These are phyloP conservation scores for Pedionomus torquatus DNA, from an alignment of 2,113 vertebrate genomes.

Conservation along the genomic window DNA sequence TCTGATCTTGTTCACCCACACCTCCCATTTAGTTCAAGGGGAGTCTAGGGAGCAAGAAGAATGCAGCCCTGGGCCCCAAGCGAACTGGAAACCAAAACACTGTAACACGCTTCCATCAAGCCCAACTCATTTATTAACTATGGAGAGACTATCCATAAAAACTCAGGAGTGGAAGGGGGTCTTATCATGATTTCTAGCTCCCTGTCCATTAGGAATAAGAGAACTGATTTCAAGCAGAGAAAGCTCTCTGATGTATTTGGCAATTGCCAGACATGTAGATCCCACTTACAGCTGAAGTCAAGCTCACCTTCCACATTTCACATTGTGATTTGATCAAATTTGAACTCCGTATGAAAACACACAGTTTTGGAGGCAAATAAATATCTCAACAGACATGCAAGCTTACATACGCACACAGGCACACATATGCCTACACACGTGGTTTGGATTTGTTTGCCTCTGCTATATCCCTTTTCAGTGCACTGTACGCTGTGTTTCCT, in stretches of 20 bases:
- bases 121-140: slow-evolving; percentile 59
- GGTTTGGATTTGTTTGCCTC: slow-evolving; percentile 42
- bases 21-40: slow-evolving; percentile 57
- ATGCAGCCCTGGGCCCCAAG: slow-evolving; percentile 17
- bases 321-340: background rate
- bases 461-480: slow-evolving; percentile 9
- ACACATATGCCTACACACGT: background rate
- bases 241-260: background rate
- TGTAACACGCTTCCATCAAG: background rate
- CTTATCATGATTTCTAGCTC: slow-evolving; percentile 39
- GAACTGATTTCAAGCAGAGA: slow-evolving; percentile 10
- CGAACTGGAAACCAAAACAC: slow-evolving; percentile 15
- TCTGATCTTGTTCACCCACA: slow-evolving; percentile 66
- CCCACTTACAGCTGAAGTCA: background rate
- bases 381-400: background rate
- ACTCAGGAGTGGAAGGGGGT: background rate
- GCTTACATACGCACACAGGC: background rate
- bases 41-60: slow-evolving; percentile 16
- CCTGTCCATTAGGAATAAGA: background rate
- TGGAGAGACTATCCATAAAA: slow-evolving; percentile 1
- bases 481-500: background rate
- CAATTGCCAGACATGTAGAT: background rate
- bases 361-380: slow-evolving; percentile 17
- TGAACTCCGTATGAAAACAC: background rate
- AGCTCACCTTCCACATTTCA: slow-evolving; percentile 12